phyloP scores from a whole-genome alignment of 2,113 vertebrate species.

The Bagarius yarrelli region DNA sequence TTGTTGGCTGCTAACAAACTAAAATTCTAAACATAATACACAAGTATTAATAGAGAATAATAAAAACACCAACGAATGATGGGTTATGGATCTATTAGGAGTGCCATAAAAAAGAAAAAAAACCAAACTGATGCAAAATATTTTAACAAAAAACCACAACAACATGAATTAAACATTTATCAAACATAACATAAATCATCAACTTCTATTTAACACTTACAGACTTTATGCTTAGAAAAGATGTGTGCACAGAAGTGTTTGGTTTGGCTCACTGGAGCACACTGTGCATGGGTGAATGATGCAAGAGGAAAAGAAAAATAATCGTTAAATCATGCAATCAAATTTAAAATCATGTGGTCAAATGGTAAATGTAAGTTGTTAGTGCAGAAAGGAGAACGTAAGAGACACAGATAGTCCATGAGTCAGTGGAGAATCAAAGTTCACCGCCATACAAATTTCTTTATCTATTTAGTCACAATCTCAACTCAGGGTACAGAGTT shows the following conservation, averaged over 20 bases:
- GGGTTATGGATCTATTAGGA: background rate
- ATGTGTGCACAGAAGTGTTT: background rate
- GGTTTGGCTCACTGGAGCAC: background rate
- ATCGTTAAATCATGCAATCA: background rate
- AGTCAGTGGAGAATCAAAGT: background rate
- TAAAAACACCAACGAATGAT: background rate
- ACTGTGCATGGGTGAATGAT: no score
- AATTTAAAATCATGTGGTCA: background rate
- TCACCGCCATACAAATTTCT: background rate
- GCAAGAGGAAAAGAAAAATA: background rate
- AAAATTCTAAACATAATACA: no score
- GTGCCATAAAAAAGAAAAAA: background rate
- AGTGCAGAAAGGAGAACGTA: no score
- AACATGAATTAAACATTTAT: background rate
- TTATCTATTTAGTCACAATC: constrained; percentile 5
- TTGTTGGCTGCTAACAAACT: no score
- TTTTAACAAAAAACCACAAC: background rate
- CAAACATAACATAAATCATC: background rate
- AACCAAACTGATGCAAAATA: background rate
- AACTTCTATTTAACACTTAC: background rate
- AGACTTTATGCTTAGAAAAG: background rate
- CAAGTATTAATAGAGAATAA: background rate
- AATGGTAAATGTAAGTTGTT: background rate
- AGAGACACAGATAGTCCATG: background rate
- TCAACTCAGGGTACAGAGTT: background rate